Percentiles rank a stretch among this genome's conserved stretches.
These are phyloP conservation scores for Acomys russatus DNA, from an alignment of 2,797 vertebrate genomes.

Conservation along the genomic window DNA sequence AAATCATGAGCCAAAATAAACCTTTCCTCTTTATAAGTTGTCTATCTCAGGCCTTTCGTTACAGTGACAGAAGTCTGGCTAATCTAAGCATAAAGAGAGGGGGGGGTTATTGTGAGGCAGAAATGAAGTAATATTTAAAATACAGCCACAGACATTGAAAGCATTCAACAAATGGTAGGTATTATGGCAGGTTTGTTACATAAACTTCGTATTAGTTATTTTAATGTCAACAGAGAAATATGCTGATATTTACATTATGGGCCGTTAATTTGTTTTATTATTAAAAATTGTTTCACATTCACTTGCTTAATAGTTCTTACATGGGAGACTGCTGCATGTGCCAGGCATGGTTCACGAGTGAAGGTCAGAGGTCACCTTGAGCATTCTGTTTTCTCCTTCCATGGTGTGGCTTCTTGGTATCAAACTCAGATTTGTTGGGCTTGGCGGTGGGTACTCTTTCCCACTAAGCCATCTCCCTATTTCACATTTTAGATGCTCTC, in stretches of 20 bases:
- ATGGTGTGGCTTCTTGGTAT: too few species aligned
- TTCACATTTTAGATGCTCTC: constrained; percentile 21
- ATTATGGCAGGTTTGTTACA: neutral
- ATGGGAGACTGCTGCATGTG: too few species aligned
- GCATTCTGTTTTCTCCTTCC: too few species aligned
- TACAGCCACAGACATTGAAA: neutral
- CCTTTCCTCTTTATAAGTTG: neutral
- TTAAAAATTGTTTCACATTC: too few species aligned
- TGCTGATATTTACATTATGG: too few species aligned
- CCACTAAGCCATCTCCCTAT: too few species aligned
- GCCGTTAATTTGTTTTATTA: too few species aligned
- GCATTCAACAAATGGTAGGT: neutral
- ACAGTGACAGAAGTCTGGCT: neutral
- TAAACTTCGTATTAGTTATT: constrained; percentile 27
- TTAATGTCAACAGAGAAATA: constrained; percentile 34
- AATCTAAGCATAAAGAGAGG: neutral
- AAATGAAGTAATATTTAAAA: constrained; percentile 23
- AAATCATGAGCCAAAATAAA: neutral
- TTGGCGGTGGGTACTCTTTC: too few species aligned
- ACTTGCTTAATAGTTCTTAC: too few species aligned
- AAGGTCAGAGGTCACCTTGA: too few species aligned
- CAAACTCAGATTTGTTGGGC: too few species aligned
- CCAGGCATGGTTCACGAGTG: too few species aligned
- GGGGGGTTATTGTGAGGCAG: neutral
- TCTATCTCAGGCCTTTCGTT: neutral